Evolutionary conservation across 2,113 vertebrate genomes (phyloP).

Genomic region (Chlamydotis undulata): DNA sequence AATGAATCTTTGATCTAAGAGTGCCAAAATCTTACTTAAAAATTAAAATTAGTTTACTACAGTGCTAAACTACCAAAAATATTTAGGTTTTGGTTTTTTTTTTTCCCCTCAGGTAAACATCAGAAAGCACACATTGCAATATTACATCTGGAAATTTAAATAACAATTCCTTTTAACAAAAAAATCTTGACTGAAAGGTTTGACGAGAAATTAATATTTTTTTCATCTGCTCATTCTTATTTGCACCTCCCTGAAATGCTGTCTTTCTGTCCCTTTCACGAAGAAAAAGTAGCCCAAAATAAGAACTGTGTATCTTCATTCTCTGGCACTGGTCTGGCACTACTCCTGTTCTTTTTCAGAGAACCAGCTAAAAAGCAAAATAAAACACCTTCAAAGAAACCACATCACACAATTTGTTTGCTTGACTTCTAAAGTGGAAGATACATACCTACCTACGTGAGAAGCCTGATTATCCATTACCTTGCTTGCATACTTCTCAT

Average conservation of each 20-base stretch:
- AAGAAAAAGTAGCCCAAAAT: background rate
- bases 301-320: background rate
- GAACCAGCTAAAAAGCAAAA: background rate
- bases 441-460: background rate
- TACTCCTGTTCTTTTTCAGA: background rate
- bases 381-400: slow-evolving; percentile 18
- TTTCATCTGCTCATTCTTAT: background rate
- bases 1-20: background rate
- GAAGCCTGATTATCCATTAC: background rate
- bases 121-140: background rate
- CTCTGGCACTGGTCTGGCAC: background rate
- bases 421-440: background rate
- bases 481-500: background rate
- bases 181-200: background rate
- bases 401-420: slow-evolving; percentile 7
- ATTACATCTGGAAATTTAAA: background rate
- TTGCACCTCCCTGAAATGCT: background rate
- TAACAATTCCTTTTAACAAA: background rate
- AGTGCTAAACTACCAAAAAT: background rate
- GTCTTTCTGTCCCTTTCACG: background rate
- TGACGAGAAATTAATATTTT: background rate
- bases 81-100: background rate
- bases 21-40: background rate
- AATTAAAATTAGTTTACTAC: background rate
- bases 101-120: background rate